Conservation (phyloP, 2,888 invertebrate genomes). For the Cepaea hortensis region DNA sequence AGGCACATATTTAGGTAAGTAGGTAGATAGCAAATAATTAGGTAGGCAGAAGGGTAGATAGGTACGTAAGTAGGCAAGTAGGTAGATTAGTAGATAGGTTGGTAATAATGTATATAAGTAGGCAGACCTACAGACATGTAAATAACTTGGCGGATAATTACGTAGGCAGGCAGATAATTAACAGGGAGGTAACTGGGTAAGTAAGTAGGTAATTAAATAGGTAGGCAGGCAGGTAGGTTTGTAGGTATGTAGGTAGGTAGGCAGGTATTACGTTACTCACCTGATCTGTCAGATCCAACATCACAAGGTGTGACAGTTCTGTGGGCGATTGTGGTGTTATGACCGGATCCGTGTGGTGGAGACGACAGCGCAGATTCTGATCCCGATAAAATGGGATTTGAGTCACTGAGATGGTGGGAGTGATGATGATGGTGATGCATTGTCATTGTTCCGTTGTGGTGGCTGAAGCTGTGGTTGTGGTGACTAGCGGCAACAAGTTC, state of each 20-base stretch:
- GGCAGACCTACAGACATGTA: too few relatives aligned
- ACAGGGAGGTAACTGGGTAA: not conserved
- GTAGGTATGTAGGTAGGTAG: not conserved
- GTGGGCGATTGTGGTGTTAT: conserved; percentile 49
- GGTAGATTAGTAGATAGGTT: not conserved
- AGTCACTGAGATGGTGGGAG: conserved; percentile 48
- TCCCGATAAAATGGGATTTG: conserved; percentile 39
- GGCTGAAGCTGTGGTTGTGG: conserved; percentile 20
- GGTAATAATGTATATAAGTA: not conserved
- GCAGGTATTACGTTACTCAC: conserved; percentile 29
- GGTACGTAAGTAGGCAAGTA: too few relatives aligned
- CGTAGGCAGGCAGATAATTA: not conserved
- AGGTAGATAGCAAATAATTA: too few relatives aligned
- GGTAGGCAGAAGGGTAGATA: too few relatives aligned
- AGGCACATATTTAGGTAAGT: too few relatives aligned
- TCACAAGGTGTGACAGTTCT: conserved; percentile 57
- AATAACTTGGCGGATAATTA: not conserved
- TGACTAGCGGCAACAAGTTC: conserved; percentile 57
- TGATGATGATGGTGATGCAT: conserved; percentile 55
- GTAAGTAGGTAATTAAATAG: not conserved
- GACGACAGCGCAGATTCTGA: conserved; percentile 48
- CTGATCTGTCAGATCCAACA: conserved; percentile 57
- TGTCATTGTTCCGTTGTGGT: conserved; percentile 54
- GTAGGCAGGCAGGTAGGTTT: not conserved
- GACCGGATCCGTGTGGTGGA: conserved; percentile 51